A percentile compares a stretch with the other conserved stretches of the same genome.
Conservation (phyloP, 1,140 invertebrate species). For the Liolophura sinensis region DNA sequence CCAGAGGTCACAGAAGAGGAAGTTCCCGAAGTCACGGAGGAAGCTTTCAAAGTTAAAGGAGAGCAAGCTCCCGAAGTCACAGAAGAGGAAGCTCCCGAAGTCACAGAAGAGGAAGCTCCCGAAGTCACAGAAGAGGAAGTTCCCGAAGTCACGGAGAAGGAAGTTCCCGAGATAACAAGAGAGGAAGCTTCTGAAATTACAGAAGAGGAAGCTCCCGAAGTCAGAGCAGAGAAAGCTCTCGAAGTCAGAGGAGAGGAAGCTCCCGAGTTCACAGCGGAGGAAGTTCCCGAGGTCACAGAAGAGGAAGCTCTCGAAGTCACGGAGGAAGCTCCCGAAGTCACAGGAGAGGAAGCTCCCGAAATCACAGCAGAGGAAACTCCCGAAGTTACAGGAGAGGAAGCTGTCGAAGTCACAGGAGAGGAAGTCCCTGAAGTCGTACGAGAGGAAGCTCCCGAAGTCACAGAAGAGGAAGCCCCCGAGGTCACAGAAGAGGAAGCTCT, state of each 20-base stretch:
- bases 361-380: background rate
- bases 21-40: conserved; percentile 8
- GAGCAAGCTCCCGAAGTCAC: conserved; percentile 5
- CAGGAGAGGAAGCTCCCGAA: conserved; percentile 1
- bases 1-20: conserved; percentile 12
- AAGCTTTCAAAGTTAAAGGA: conserved; percentile 7
- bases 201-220: background rate
- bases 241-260: background rate
- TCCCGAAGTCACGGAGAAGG: background rate
- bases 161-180: background rate
- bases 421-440: too few relatives aligned
- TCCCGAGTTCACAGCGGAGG: background rate
- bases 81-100: conserved; percentile 10
- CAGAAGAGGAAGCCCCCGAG: too few relatives aligned
- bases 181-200: conserved; percentile 1
- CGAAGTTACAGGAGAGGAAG: too few relatives aligned
- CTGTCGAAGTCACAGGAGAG: too few relatives aligned
- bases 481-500: too few relatives aligned
- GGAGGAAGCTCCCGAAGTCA: background rate
- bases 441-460: too few relatives aligned
- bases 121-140: background rate
- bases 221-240: background rate
- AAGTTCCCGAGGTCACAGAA: background rate
- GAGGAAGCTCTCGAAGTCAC: background rate
- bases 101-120: background rate